Base-by-base conservation (phyloP, 35 echinoderm and acorn worm species). In the Ophiothrix spiculata region DNA sequence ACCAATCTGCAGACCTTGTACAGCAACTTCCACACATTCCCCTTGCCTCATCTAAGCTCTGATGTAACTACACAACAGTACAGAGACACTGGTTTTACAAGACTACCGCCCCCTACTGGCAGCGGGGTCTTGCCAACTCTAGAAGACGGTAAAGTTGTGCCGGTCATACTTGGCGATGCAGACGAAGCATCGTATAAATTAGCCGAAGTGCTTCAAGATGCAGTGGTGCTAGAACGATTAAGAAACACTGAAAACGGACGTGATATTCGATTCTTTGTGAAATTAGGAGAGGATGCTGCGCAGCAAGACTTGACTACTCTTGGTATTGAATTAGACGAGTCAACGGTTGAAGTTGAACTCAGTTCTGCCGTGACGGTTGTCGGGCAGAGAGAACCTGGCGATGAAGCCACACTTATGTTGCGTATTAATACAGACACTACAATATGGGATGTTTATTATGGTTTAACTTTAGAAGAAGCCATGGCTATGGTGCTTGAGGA, bases 401-500 rank as follows among this genome's bases (percentile, higher is more conserved):
- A 77, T 39, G 63, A 82, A 0, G 77, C 38, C 39, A 74, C 90
- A 4, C 40, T 86, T 12, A 81, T 91, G 73, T 75, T 99, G 1
- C 77, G 56, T n/a, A 46, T 94, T 15, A 78, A 75, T 25, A 90
- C 86, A 34, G 76, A 86, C 49, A 64, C 84, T 45, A 88, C 86
- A 32, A 84, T 84, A 23, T 93, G 92, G 91, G 85, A 93, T 49
- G 82, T 99, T 13, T 86, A 86, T 36, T 99, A 93, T 60, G 96
- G 96, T 16, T 21, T 93, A 6, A 87, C 74, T 31, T 74, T 90
- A 3, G 49, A 74, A n/a, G 75, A 94, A 37, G 89, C 88, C 1
- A 90, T 49, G 1, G 78, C 82, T 15, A 56, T 86, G 49, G 87
- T 99, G 32, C 76, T 99, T 60, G 77, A 91, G 46, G 64, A 91